Evolutionary conservation across 1,140 invertebrate species (phyloP), one percentile per base, ranked within the genome.

Genomic region (Drosophila sucinea): DNA sequence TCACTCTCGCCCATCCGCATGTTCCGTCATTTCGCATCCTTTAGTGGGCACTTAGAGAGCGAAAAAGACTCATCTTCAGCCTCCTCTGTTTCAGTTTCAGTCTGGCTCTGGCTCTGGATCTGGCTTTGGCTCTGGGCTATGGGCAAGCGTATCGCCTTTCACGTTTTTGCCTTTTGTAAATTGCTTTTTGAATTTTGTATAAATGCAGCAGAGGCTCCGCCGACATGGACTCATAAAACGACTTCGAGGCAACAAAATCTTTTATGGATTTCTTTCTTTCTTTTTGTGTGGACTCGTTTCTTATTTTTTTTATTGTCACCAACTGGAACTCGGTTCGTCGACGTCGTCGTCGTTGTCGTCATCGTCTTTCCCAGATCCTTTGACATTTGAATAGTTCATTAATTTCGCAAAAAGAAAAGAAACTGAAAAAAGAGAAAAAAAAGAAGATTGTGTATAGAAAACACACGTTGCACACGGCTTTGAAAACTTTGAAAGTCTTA

Each of bases 301-400:
- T 85, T 75, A 81, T 86, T 67, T 85, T 85, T 69, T 81, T 82
- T 73, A 57, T 71, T 87, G 83, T 82, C 81, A 83, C 81, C 81
- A 83, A 84, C 81, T 81, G 74, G 70, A 51, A 51, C 44, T 51
- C 25, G 23, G 44, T 51, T 78, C 61, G 47, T 70, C 32, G 54
- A 35, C 57, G 38, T 77, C 70, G 44, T 60, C 56, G 54, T 72
- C 69, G 57, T 33, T 60, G 54, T 60, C 73, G 64, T 69, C 70
- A 66, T 54, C 79, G 76, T 77, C 71, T 81, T 77, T 73, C 80
- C 63, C 79, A 79, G 84, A 87, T 87, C 80, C 83, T 87, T 89
- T 87, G 83, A 87, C 84, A 87, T 87, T 89, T 87, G 84, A 87
- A 87, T 87, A 87, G 83, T 87, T 87, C 83, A 87, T 87, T 87